These are phyloP conservation scores for Spodoptera frugiperda DNA, from an alignment of 1,140 invertebrate genomes.

Conservation along the genomic window DNA sequence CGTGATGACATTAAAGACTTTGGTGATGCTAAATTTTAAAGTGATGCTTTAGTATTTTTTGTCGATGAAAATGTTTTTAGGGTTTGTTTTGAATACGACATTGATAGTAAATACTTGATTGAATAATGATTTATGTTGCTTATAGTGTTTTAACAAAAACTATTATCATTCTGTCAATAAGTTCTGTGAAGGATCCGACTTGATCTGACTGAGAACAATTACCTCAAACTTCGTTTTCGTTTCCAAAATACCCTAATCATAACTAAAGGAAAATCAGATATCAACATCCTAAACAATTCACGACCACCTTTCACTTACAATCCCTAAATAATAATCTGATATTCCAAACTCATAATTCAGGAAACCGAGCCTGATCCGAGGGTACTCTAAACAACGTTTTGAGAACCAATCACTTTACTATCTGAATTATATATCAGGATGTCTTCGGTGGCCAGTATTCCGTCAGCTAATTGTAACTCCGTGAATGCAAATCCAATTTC, in stretches of 20 bases:
- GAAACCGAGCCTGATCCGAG: slow-evolving; percentile 14
- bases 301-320: slow-evolving; percentile 31
- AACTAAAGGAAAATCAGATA: slow-evolving; percentile 27
- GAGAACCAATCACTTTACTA: slow-evolving; percentile 39
- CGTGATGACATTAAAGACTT: background rate
- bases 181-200: too few species aligned
- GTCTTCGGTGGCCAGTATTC: slow-evolving; percentile 35
- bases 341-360: slow-evolving; percentile 34
- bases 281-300: slow-evolving; percentile 38
- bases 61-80: too few species aligned
- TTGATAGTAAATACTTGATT: background rate
- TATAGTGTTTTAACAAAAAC: background rate
- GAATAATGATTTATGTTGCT: background rate
- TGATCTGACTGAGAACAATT: too few species aligned
- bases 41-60: background rate
- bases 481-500: slow-evolving; percentile 55
- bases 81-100: background rate
- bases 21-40: background rate
- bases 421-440: slow-evolving; percentile 46
- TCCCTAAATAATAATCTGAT: slow-evolving; percentile 32
- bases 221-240: too few species aligned
- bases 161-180: too few species aligned
- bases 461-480: slow-evolving; percentile 48
- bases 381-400: slow-evolving; percentile 29
- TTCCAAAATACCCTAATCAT: slow-evolving; percentile 22